These are phyloP conservation scores for Prunella strophiata DNA, from an alignment of 2,797 vertebrate species.

Conservation along the genomic window DNA sequence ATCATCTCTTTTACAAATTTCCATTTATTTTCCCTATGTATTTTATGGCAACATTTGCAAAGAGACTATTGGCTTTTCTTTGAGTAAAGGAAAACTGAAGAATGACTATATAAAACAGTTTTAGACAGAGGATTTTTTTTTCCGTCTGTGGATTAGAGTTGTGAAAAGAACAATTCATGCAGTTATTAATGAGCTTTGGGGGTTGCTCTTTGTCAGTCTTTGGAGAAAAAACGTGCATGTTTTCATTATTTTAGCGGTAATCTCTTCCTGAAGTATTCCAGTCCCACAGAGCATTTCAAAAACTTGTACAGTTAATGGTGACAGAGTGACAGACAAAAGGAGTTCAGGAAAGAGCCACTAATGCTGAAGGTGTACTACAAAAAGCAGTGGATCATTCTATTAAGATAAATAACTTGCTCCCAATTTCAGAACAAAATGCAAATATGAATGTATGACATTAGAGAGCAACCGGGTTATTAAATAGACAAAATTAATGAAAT, in stretches of 20 bases:
- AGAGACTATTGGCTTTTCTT: not conserved
- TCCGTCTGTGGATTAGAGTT: not conserved
- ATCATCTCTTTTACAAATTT: not conserved
- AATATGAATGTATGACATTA: not conserved
- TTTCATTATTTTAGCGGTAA: conserved; percentile 49
- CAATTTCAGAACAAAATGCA: not conserved
- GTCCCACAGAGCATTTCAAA: not conserved
- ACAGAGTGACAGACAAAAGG: conserved; percentile 38
- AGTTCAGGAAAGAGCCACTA: conserved; percentile 23
- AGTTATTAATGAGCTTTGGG: conserved; percentile 14
- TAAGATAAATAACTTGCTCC: not conserved
- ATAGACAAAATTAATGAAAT: not conserved
- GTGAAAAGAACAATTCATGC: conserved; percentile 16
- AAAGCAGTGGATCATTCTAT: not conserved
- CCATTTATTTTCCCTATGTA: not conserved
- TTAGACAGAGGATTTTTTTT: not conserved
- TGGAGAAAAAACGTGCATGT: not conserved
- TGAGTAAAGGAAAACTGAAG: not conserved
- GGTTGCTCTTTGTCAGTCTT: not conserved
- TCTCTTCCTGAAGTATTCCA: not conserved
- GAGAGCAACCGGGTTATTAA: not conserved
- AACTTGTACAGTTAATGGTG: not conserved
- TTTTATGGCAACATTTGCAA: not conserved
- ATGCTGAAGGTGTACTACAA: not conserved
- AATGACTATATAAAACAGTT: not conserved